Evolutionary conservation across 30 jellyfish, hydroid and myxozoan species (phyloP).

Genomic region (Hydractinia echinata): DNA sequence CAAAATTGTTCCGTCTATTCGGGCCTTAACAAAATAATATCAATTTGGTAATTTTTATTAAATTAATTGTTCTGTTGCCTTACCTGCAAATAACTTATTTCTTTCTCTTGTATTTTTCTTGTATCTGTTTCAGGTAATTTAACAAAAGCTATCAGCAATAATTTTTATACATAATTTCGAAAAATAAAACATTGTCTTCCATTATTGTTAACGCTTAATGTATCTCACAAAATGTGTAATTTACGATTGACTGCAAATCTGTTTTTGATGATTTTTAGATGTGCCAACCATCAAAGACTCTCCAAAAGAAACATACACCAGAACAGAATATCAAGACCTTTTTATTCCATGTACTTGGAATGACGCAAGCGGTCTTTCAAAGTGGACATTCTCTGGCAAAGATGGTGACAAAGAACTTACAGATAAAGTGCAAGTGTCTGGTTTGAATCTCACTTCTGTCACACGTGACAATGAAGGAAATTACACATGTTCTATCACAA

Average conservation of each 20-base stretch:
- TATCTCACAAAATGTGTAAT: too few species aligned
- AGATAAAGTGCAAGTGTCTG: not conserved
- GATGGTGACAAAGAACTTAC: not conserved
- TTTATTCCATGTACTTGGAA: conserved; percentile 23
- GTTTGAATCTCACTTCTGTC: not conserved
- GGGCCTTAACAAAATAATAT: too few species aligned
- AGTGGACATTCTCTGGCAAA: not conserved
- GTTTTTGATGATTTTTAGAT: not conserved
- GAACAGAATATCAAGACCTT: conserved; percentile 21
- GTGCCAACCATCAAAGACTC: not conserved
- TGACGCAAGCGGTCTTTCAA: not conserved
- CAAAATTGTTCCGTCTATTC: too few species aligned
- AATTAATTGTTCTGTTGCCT: too few species aligned
- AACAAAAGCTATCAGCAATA: too few species aligned
- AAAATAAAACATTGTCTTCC: too few species aligned
- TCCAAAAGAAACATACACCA: not conserved
- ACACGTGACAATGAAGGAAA: conserved; percentile 18
- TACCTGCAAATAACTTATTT: too few species aligned
- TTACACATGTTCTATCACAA: conserved; percentile 14
- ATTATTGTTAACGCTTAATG: too few species aligned
- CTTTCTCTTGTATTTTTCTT: too few species aligned
- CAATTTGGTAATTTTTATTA: too few species aligned
- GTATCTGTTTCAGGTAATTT: too few species aligned
- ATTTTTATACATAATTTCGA: too few species aligned
- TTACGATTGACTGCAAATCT: not conserved